Base-by-base conservation (phyloP, 2,113 vertebrate species). In the Pseudorhombus dupliciocellatus region DNA sequence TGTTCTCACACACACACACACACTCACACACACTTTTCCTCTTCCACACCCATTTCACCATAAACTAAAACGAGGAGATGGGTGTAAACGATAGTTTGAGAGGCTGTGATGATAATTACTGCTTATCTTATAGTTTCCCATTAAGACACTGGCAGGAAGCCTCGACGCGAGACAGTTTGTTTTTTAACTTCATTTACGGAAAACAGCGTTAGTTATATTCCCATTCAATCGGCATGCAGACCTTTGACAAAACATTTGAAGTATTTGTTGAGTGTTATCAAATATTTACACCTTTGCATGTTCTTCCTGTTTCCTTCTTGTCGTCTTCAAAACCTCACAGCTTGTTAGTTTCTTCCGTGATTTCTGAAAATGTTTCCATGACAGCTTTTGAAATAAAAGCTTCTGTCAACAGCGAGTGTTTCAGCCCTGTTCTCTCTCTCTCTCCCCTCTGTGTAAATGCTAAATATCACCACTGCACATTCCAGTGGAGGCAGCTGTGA, bases 61-160 rank as follows among this genome's bases (percentile, higher is more conserved):
- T 54, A 48, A 66, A 71, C 67, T 56, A 42, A 83, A 85, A 80
- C 73, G 64, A 65, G 52, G 72, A 67, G 71, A 85, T 56, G 68
- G 66, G 52, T 74, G 78, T 70, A 84, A 90, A 88, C 87, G 85
- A 91, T 87, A 89, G 86, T 87, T 88, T 71, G 76, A 90, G 89
- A 75, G 69, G 12, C 77, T 73, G 25, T 63, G 57, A 61, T 72
- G 68, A 21, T 92, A 93, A 95, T 94, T 89, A 90, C 58, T 89
- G 76, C 90, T 93, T 94, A 88, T 64, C 53, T 57, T 89, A 72
- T 83, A 69, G 85, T 88, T 87, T 83, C 37, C 81, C 79, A 66
- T 3, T 93, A 85, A 87, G 79, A 75, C 73, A 84, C 85, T 84
- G 73, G 83, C 87, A 90, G 66, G 83, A 78, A 37, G 88, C 73